Evolutionary conservation across 2,797 vertebrate genomes (phyloP).

Genomic region (Atherinosoma microstoma): DNA sequence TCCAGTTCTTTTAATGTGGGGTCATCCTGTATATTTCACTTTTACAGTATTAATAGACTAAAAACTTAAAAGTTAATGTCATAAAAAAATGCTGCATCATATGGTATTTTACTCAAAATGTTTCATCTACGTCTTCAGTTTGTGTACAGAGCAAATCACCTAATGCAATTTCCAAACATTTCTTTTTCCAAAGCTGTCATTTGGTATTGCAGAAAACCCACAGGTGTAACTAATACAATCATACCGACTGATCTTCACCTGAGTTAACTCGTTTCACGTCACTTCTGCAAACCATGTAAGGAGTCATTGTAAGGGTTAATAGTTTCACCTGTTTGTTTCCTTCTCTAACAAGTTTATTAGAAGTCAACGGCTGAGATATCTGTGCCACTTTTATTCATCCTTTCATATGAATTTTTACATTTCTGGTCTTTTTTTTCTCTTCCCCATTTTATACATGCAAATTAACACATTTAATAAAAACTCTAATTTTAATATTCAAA

Average conservation of each 20-base stretch:
- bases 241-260: fast-evolving
- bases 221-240: background rate
- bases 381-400: background rate
- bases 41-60: background rate
- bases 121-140: background rate
- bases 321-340: background rate
- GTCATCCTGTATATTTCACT: background rate
- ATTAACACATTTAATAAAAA: background rate
- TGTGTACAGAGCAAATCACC: conserved; percentile 1
- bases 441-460: too few species aligned
- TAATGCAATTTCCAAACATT: background rate
- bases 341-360: background rate
- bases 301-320: background rate
- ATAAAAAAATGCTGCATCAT: background rate
- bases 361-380: background rate
- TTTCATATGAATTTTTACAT: background rate
- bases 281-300: background rate
- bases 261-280: background rate
- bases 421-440: background rate
- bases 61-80: background rate
- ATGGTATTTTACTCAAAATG: background rate
- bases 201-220: conserved; percentile 1
- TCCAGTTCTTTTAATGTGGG: background rate
- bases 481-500: background rate
- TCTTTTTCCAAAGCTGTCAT: background rate